Evolutionary conservation across 2,888 invertebrate genomes (phyloP), one percentile per base, ranked within the genome.

Genomic region (Xanthorhoe spadicearia): DNA sequence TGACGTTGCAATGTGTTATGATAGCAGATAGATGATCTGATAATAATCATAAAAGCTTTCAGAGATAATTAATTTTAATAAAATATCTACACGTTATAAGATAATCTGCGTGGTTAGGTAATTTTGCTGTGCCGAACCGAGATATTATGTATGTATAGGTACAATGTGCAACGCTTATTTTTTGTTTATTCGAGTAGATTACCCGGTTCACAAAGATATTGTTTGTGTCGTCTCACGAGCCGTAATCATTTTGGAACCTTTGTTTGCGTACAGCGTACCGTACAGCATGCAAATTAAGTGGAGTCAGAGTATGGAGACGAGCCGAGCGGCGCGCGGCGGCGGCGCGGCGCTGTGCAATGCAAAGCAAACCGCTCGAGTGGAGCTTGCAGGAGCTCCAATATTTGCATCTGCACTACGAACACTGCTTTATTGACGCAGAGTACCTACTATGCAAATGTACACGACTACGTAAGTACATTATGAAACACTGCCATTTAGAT

Each of bases 361-460:
- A 53, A 17, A 53, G 17, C 52, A 32, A n/a, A 50, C 49, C 13
- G 52, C n/a, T 13, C 38, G 13, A 43, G 38, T 13, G 38, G 48
- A 15, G 48, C 7, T 23, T 17, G 48, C 17, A 6, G 48, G 17
- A 17, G 48, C 17, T 13, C 35, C 8, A 9, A 53, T 53, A 17
- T 53, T 32, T 17, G 53, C 54, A 38, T 54, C 18, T 38, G 13
- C 17, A 38, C 54, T 13, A 43, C 10, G 38, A 18, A 54, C 18
- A 53, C 35, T 18, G 54, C 48, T 15, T 28, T 15, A 23, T 23
- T 15, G 48, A 28, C 9, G 15, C 28, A 48, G 15, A 56, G 23
- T 23, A 23, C 23, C 23, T 18, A 43, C 43, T 38, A n/a, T 48
- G 17, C 6, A 15, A 48, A 48, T 17, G 17, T 15, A 46, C 2